phyloP scores from a whole-genome alignment of 2,797 vertebrate species.

The Enteromius treurensis region DNA sequence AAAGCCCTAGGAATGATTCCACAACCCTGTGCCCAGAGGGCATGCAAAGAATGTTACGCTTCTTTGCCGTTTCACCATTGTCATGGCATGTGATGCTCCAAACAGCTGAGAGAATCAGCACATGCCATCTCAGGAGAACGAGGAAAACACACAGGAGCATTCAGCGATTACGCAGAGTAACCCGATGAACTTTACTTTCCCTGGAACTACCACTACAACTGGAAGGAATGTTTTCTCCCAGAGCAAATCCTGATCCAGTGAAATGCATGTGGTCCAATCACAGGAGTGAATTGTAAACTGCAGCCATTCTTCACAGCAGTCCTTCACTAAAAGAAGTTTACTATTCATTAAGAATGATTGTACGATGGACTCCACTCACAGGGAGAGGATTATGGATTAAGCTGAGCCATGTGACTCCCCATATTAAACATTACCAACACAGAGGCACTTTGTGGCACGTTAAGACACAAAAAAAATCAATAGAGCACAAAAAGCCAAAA shows the following conservation, averaged over 20 bases:
- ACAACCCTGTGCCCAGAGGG: not conserved
- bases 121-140: slow-evolving; percentile 17
- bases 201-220: not conserved
- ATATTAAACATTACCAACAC: slow-evolving; percentile 15
- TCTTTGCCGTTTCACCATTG: not conserved
- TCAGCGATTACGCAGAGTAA: slow-evolving; percentile 6
- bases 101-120: slow-evolving; percentile 16
- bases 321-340: slow-evolving; percentile 18
- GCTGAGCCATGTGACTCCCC: slow-evolving; percentile 47
- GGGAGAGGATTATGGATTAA: slow-evolving; percentile 52
- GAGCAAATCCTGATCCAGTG: not conserved
- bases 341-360: not conserved
- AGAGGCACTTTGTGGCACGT: not conserved
- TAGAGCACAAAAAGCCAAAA: not conserved
- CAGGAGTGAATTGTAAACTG: not conserved
- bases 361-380: slow-evolving; percentile 26
- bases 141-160: slow-evolving; percentile 33
- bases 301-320: not conserved
- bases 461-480: not conserved
- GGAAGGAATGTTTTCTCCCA: not conserved
- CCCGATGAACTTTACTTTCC: not conserved
- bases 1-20: not conserved
- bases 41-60: slow-evolving; percentile 4
- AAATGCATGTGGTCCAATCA: not conserved
- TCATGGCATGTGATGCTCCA: slow-evolving; percentile 47